A percentile compares a stretch with the other conserved stretches of the same genome.
These are phyloP conservation scores for Platycheirus albimanus DNA, from an alignment of 2,888 invertebrate genomes.

Conservation along the genomic window DNA sequence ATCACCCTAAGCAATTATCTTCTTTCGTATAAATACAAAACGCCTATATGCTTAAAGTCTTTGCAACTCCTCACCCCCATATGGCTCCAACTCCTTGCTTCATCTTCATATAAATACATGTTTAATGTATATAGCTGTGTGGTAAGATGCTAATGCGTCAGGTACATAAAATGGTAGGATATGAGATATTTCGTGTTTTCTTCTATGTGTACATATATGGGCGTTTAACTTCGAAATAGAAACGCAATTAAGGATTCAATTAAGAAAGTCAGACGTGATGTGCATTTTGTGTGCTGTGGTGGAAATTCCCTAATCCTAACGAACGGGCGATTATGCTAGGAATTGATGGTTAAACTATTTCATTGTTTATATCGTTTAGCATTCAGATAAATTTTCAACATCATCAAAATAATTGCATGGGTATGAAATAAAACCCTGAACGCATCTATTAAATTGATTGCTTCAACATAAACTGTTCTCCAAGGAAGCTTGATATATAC, in stretches of 20 bases:
- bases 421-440: background rate
- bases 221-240: constrained; percentile 50
- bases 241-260: constrained; percentile 72
- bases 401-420: background rate
- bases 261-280: constrained; percentile 70
- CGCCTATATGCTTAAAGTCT: no score
- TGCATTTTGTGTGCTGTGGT: constrained; percentile 46
- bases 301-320: constrained; percentile 10
- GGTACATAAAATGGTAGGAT: constrained; percentile 52
- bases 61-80: no score
- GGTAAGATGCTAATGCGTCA: constrained; percentile 48
- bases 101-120: no score
- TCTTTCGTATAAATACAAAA: no score
- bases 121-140: constrained; percentile 28
- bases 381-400: background rate
- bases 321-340: background rate
- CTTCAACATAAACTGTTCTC: no score
- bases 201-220: constrained; percentile 1
- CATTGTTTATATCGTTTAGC: background rate
- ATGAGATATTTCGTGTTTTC: constrained; percentile 47
- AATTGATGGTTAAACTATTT: constrained; percentile 44
- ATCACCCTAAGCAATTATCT: no score
- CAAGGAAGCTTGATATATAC: no score
- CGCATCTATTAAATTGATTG: no score
- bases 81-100: no score